Evolutionary conservation across 2,888 invertebrate genomes (phyloP).

Genomic region (Rhagonycha fulva): DNA sequence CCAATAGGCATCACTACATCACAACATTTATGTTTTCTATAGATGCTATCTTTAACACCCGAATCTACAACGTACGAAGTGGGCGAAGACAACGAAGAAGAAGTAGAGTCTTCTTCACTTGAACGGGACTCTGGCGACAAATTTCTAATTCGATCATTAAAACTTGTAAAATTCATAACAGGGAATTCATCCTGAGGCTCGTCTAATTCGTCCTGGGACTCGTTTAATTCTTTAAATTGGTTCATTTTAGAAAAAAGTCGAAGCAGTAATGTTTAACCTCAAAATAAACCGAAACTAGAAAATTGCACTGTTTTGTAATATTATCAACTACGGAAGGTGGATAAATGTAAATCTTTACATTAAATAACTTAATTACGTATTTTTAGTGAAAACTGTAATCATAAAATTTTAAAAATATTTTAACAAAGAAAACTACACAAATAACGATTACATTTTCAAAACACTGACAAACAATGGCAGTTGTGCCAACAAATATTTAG

Average conservation of each 20-base stretch:
- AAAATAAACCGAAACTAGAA: neutral
- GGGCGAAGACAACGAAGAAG: neutral
- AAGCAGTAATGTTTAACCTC: neutral
- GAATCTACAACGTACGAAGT: neutral
- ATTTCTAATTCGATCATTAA: neutral
- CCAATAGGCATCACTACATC: conserved; percentile 70
- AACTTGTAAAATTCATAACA: neutral
- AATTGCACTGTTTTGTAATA: neutral
- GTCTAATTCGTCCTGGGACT: neutral
- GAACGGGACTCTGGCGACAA: neutral
- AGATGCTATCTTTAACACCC: neutral
- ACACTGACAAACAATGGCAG: neutral
- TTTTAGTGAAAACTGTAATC: neutral
- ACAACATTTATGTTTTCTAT: neutral
- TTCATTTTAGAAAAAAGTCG: neutral
- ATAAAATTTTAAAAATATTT: neutral
- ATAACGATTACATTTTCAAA: neutral
- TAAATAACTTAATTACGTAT: neutral
- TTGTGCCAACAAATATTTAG: neutral
- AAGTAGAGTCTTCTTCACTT: neutral
- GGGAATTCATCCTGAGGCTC: neutral
- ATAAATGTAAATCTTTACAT: neutral
- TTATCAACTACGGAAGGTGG: neutral
- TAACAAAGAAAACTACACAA: neutral
- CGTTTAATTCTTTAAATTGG: neutral